Evolutionary conservation across 92 coral and sea anemone genomes (phyloP).

Genomic region (Phenganax subtilis): DNA sequence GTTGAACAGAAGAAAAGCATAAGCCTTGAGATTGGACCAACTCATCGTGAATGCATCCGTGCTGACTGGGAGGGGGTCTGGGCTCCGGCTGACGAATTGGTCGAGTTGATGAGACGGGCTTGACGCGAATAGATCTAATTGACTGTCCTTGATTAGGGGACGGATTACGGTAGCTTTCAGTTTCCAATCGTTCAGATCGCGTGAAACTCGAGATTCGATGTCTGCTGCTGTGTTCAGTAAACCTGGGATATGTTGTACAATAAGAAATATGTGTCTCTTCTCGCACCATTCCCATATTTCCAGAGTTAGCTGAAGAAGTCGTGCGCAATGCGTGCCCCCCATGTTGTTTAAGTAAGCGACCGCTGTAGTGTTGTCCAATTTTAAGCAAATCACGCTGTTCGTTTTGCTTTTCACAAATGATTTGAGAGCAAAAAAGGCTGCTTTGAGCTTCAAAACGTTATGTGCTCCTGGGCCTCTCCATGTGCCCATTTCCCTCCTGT

Average conservation of each 20-base stretch:
- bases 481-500: no score
- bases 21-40: not conserved
- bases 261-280: not conserved
- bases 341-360: no score
- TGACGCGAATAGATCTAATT: not conserved
- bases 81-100: not conserved
- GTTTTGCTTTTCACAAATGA: not conserved
- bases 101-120: not conserved
- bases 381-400: no score
- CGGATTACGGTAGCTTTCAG: no score
- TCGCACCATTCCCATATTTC: not conserved
- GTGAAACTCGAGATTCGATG: not conserved
- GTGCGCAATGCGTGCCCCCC: no score
- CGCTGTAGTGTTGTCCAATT: no score
- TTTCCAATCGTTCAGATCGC: no score
- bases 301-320: not conserved
- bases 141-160: not conserved
- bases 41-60: not conserved
- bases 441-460: not conserved
- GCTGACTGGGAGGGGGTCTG: not conserved
- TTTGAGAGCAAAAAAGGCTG: slow-evolving; percentile 3
- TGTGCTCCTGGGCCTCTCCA: not conserved
- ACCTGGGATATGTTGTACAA: not conserved
- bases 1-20: not conserved
- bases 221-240: not conserved